Conservation (phyloP, 2,113 vertebrate genomes). For the Petaurus breviceps region DNA sequence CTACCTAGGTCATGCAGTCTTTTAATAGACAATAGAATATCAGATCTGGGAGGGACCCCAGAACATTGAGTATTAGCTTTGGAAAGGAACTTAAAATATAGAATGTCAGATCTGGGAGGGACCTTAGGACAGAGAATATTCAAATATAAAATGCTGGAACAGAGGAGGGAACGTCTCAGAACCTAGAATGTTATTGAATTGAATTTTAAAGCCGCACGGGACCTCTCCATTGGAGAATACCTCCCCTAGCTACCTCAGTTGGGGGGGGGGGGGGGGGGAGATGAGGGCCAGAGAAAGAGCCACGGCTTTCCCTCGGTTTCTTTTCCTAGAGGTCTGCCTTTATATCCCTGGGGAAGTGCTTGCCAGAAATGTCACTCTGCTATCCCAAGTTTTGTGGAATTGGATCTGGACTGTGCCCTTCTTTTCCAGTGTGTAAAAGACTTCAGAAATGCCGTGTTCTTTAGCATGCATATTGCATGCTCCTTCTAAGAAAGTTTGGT, state of each 20-base stretch:
- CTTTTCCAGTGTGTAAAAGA: not conserved
- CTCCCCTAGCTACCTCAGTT: not conserved
- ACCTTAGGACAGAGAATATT: not conserved
- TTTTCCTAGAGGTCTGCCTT: not conserved
- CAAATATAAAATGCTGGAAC: not conserved
- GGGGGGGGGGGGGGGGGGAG: not conserved
- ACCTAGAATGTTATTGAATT: not conserved
- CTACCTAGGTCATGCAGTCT: too few species aligned
- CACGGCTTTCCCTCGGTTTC: not conserved
- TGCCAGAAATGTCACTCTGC: slow-evolving; percentile 13
- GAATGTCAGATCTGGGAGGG: not conserved
- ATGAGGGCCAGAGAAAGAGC: not conserved
- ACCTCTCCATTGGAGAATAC: not conserved
- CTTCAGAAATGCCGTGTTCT: not conserved
- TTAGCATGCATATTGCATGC: slow-evolving; percentile 14
- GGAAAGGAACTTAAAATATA: too few species aligned
- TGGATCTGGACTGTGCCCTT: not conserved
- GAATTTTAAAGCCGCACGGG: not conserved
- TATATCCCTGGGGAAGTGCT: slow-evolving; percentile 18
- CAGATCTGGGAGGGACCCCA: not conserved
- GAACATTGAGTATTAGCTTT: too few species aligned
- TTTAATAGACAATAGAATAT: not conserved
- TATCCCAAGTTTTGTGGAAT: slow-evolving; percentile 9
- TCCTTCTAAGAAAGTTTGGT: not conserved
- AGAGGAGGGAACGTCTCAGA: not conserved